Percentiles rank a stretch among this genome's conserved stretches.
Conservation (phyloP, 2,113 vertebrate species). For the Anthoscopus minutus region DNA sequence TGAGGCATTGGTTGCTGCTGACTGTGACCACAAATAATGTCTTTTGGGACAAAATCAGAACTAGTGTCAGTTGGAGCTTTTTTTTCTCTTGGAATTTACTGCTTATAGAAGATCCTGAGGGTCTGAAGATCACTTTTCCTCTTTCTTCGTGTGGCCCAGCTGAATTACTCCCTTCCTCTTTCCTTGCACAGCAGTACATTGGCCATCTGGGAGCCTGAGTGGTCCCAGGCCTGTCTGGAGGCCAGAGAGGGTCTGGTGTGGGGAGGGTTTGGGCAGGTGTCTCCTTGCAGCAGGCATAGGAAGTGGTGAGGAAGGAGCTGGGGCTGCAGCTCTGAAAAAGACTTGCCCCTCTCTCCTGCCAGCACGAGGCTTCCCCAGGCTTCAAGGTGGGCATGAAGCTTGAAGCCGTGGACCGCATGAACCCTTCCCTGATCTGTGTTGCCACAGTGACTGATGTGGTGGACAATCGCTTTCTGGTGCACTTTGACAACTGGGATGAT, state of each 20-base stretch:
- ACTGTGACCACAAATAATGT: background rate
- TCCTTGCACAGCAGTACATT: background rate
- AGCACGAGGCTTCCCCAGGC: slow-evolving; percentile 78
- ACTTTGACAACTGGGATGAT: slow-evolving; percentile 99
- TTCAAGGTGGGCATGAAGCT: slow-evolving; percentile 96
- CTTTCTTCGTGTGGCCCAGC: background rate
- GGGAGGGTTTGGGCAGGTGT: background rate
- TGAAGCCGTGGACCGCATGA: slow-evolving; percentile 97
- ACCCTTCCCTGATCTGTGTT: slow-evolving; percentile 94
- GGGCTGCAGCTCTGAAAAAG: background rate
- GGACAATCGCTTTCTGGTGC: slow-evolving; percentile 90
- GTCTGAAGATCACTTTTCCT: background rate
- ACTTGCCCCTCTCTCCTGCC: background rate
- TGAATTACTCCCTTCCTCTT: background rate
- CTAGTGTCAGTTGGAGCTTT: background rate
- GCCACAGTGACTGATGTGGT: slow-evolving; percentile 94
- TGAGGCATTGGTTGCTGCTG: background rate
- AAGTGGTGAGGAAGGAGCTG: background rate
- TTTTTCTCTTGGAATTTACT: background rate
- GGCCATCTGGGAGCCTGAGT: background rate
- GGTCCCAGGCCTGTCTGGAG: background rate
- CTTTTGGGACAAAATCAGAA: background rate
- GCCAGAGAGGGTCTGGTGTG: background rate
- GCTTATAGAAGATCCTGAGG: background rate
- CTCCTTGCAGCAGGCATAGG: background rate